Base-by-base conservation (phyloP, 2,888 invertebrate species). In the Gymnocheta viridis region DNA sequence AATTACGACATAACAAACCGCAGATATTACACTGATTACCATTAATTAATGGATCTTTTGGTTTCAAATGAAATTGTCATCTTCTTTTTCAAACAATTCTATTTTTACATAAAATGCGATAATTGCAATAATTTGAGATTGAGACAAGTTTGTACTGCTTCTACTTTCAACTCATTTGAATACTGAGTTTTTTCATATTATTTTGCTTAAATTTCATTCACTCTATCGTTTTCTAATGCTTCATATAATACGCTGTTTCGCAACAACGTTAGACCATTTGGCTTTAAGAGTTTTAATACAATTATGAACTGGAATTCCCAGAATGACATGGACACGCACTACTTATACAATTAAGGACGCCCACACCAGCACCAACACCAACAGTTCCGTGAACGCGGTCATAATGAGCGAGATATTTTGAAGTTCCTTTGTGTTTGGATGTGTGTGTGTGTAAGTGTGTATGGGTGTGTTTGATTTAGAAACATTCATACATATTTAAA, bases 11-110 rank as follows among this genome's bases (percentile, higher is more conserved):
- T 6, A 2, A n/a, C n/a, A 0, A 3, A 35, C 6, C 12, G 17
- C 51, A 17, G 22, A 58, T 10, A 12, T 22, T 38, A 9, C 1
- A 27, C 66, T 77, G 49, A 49, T 77, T 67, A 77, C 12, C 66
- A 56, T 47, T 76, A 67, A 67, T 58, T 77, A 24, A 41, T 49
- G 77, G 35, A 35, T 24, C 56, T 58, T 77, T 77, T 67, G 47
- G 35, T 47, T 35, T 66, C 38, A 49, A 49, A 49, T 69, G 44
- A 64, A 62, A 49, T 38, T 51, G 24, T 14, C 17, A 14, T 17
- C 9, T 27, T 1, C 10, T 5, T 67, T 35, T 35, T 35, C 35
- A 12, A 35, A 3, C 0, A 44, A n/a, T 64, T 54, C 32, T 29
- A 17, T 44, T 58, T 49, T 58, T 58, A 24, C 32, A 27, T 5